A percentile compares a stretch with the other conserved stretches of the same genome.
These are phyloP conservation scores for Wiebesia pumilae DNA, from an alignment of 1,140 invertebrate genomes.

Conservation along the genomic window DNA sequence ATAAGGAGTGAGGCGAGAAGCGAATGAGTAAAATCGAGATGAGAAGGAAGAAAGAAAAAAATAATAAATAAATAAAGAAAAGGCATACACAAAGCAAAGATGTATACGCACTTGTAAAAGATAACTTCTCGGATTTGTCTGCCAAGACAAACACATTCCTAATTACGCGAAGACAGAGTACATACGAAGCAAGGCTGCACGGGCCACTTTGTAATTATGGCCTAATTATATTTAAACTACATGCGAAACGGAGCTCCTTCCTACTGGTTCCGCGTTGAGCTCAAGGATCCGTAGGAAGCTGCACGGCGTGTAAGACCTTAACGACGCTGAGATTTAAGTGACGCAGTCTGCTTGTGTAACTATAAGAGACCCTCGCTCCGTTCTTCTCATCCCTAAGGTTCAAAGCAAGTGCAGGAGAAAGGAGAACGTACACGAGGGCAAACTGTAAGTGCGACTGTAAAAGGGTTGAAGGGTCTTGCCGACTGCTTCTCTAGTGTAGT, in stretches of 20 bases:
- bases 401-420: slow-evolving; percentile 57
- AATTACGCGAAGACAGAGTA: slow-evolving; percentile 44
- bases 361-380: not conserved
- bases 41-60: not conserved
- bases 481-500: slow-evolving; percentile 17
- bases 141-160: slow-evolving; percentile 50
- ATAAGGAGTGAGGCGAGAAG: slow-evolving; percentile 17
- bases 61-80: not conserved
- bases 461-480: slow-evolving; percentile 15
- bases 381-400: slow-evolving; percentile 23
- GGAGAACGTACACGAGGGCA: slow-evolving; percentile 25
- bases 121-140: slow-evolving; percentile 39
- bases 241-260: slow-evolving; percentile 36
- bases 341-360: slow-evolving; percentile 20
- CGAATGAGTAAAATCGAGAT: not conserved
- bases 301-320: slow-evolving; percentile 44
- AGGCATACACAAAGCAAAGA: no score
- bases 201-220: slow-evolving; percentile 51
- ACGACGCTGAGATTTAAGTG: slow-evolving; percentile 59
- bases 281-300: not conserved
- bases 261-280: not conserved
- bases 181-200: not conserved
- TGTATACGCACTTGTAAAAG: not conserved
- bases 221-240: slow-evolving; percentile 56
- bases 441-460: not conserved